phyloP scores from a whole-genome alignment of 2,888 invertebrate genomes.

The Brenthis ino region DNA sequence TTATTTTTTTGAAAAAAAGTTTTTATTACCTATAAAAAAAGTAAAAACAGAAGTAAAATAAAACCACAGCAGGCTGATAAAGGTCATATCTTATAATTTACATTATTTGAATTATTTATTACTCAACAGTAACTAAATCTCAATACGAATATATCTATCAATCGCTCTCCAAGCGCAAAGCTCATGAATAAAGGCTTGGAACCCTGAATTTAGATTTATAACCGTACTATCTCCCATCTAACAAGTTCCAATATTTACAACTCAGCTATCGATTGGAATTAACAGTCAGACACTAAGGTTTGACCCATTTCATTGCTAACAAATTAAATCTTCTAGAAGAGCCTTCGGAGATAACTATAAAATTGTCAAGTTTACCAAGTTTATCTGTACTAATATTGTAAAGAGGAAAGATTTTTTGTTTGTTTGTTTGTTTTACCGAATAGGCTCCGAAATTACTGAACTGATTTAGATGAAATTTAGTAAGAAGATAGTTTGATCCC shows the following conservation, averaged over 20 bases:
- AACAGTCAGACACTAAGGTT: constrained; percentile 44
- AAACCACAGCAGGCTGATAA: too few species aligned
- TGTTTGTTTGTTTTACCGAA: too few species aligned
- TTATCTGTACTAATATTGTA: too few species aligned
- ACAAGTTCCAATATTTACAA: constrained; percentile 37
- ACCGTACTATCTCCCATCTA: constrained; percentile 5
- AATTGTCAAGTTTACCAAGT: too few species aligned
- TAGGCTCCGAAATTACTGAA: too few species aligned
- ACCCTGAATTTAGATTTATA: constrained; percentile 23
- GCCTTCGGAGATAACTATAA: constrained; percentile 17
- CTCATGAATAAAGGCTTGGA: constrained; percentile 20
- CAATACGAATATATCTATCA: constrained; percentile 12
- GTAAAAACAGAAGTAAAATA: too few species aligned
- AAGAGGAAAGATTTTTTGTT: too few species aligned
- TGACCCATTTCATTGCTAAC: constrained; percentile 48
- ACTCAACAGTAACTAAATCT: neutral
- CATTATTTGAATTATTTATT: constrained; percentile 8
- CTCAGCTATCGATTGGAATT: constrained; percentile 48
- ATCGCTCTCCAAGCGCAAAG: constrained; percentile 6
- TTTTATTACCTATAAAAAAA: too few species aligned
- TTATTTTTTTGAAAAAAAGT: too few species aligned
- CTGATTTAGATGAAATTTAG: too few species aligned
- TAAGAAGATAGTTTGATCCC: too few species aligned
- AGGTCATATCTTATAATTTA: neutral
- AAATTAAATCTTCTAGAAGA: constrained; percentile 30